Conservation (phyloP, 1,140 invertebrate species). For the Nixonia krombeini region DNA sequence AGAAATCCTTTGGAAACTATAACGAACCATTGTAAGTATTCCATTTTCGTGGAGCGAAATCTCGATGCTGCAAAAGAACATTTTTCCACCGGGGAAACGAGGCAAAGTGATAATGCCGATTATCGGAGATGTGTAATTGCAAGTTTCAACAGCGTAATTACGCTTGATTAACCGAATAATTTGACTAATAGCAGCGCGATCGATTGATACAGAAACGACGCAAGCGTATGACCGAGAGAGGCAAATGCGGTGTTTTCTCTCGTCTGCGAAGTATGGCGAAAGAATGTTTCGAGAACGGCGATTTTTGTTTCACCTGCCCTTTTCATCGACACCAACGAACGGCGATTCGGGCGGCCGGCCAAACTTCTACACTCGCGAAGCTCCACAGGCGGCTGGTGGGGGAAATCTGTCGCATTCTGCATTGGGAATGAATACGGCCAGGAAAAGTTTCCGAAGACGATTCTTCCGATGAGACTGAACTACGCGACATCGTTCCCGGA, state of each 20-base stretch:
- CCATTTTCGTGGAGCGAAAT: too few species aligned
- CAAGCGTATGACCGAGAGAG: too few species aligned
- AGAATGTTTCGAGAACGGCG: neutral
- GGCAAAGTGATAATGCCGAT: too few species aligned
- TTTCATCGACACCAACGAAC: conserved; percentile 11
- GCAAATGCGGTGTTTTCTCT: neutral
- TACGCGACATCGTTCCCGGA: conserved; percentile 30
- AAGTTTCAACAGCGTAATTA: too few species aligned
- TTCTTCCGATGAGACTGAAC: conserved; percentile 43
- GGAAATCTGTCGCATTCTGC: conserved; percentile 30
- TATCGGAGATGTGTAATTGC: too few species aligned
- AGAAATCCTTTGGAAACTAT: too few species aligned
- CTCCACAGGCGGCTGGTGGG: conserved; percentile 14
- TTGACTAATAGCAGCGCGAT: too few species aligned
- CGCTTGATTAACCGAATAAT: too few species aligned
- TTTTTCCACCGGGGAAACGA: too few species aligned
- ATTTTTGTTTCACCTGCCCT: conserved; percentile 26
- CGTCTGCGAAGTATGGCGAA: neutral
- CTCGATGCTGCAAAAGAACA: too few species aligned
- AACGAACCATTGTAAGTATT: too few species aligned
- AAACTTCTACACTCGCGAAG: conserved; percentile 21
- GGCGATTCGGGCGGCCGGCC: conserved; percentile 33
- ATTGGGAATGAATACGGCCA: conserved; percentile 42
- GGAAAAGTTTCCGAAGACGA: conserved; percentile 35
- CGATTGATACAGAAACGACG: too few species aligned